Percentiles rank a stretch among this genome's conserved stretches.
phyloP scores from a whole-genome alignment of 2,888 invertebrate genomes.

The Netelia virgata region DNA sequence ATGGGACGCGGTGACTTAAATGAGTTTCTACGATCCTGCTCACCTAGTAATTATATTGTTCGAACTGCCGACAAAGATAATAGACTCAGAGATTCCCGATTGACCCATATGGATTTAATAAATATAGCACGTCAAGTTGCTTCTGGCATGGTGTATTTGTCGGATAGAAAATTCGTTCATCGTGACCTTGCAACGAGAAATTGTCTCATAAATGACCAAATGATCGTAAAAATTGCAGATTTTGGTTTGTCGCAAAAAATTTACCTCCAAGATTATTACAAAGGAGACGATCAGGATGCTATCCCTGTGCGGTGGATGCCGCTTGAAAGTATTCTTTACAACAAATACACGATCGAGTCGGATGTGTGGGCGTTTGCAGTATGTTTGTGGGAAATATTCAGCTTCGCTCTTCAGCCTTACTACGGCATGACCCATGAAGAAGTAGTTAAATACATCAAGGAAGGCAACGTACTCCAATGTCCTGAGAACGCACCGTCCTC shows the following conservation, averaged over 20 bases:
- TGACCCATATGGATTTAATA: constrained; percentile 93
- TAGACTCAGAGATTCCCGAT: constrained; percentile 88
- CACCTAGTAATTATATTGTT: constrained; percentile 93
- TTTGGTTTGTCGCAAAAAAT: constrained; percentile 98
- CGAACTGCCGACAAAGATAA: constrained; percentile 88
- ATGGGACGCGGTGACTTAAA: constrained; percentile 99
- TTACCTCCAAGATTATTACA: constrained; percentile 97
- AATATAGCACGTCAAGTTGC: constrained; percentile 96
- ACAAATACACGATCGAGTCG: constrained; percentile 97
- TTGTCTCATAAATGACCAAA: constrained; percentile 96
- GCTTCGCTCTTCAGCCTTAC: constrained; percentile 98
- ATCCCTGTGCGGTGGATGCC: constrained; percentile 99
- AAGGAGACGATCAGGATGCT: constrained; percentile 97
- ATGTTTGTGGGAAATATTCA: constrained; percentile 98
- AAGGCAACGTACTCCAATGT: constrained; percentile 95
- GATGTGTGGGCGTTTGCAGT: constrained; percentile 99
- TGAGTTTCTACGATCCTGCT: constrained; percentile 95
- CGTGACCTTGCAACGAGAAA: constrained; percentile 98
- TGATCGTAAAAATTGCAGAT: constrained; percentile 98
- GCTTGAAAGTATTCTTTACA: constrained; percentile 97
- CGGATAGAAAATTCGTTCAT: constrained; percentile 97
- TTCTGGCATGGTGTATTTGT: constrained; percentile 97
- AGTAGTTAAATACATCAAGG: constrained; percentile 97
- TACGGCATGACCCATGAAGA: constrained; percentile 99
- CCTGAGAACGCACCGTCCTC: constrained; percentile 95